phyloP scores from a whole-genome alignment of 2,888 invertebrate genomes.

The Blastobasis adustella region DNA sequence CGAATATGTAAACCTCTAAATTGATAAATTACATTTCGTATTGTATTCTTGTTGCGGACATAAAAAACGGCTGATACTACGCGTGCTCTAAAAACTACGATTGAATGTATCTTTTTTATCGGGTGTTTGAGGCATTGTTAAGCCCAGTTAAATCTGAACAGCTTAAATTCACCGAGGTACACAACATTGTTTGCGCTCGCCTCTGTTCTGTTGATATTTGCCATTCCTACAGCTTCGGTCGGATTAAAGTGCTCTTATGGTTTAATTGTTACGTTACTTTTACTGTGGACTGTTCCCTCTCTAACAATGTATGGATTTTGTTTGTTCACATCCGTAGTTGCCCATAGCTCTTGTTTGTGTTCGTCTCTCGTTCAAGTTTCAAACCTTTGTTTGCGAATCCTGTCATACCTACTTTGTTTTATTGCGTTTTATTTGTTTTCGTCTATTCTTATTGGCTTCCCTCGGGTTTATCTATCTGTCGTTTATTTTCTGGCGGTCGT shows the following conservation, averaged over 20 bases:
- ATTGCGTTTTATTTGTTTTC: not conserved
- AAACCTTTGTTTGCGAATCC: not conserved
- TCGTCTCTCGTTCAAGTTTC: not conserved
- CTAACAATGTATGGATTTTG: constrained; percentile 1
- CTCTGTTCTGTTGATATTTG: constrained; percentile 35
- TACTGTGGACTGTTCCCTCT: constrained; percentile 4
- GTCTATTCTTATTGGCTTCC: not conserved
- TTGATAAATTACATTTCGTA: too few species aligned
- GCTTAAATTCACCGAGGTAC: constrained; percentile 16
- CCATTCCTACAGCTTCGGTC: constrained; percentile 22
- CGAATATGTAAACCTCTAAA: too few species aligned
- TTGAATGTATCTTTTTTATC: too few species aligned
- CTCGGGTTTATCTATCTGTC: not conserved
- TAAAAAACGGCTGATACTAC: too few species aligned
- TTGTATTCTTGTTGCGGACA: too few species aligned
- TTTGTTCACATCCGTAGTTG: not conserved
- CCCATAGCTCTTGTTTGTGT: not conserved
- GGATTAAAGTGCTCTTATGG: constrained; percentile 22
- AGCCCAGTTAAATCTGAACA: too few species aligned
- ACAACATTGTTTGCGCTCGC: constrained; percentile 24
- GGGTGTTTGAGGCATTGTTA: too few species aligned
- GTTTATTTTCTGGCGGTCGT: not conserved
- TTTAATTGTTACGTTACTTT: constrained; percentile 14
- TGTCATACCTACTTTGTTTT: not conserved
- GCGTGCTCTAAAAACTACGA: too few species aligned